Base-by-base conservation (phyloP, 92 coral and sea anemone genomes). In the Heteractis magnifica region DNA sequence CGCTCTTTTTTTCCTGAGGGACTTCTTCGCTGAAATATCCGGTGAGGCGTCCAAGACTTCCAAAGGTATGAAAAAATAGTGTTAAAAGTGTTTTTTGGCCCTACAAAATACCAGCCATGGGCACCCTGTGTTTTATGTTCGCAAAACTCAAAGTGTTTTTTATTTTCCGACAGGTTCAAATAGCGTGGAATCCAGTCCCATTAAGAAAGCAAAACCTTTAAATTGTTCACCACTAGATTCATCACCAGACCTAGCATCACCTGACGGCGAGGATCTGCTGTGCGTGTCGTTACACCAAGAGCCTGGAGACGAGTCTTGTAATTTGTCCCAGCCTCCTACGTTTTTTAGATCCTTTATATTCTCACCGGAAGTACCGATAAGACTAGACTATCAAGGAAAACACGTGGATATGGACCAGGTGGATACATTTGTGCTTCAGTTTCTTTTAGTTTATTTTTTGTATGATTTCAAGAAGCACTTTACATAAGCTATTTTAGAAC, bases 381-480 rank as follows among this genome's bases (percentile, higher is more conserved):
- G 99, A 86, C 88, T 97, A 52, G 99, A 97, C 72, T 97, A 97
- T 82, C 98, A 97, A 41, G 99, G 99, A 44, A 97, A 97, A 86
- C 90, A 92, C 77, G 95, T 94, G 62, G 97, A 94, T 52, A 92
- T 97, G 99, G 99, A 95, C 23, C 98, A 97, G 97, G 99, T 97
- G 52, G 11, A 52, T 15, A n/a, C 13, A 52, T 44, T 55, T 16
- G 26, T 20, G 16, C 10, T 4, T 49, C 10, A 9, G 34, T 9
- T 9, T 10, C 8, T 26, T 26, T 26, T 1, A 26, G 26, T 26
- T 26, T 26, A 26, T 1, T 26, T 26, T 75, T 10, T 21, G 51
- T 49, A 8, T 18, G 79, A 1, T 34, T 34, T 34, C 44, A 34
- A 34, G 44, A 34, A 34, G 44, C 44, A 34, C 3, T 34, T 34